Conservation (phyloP, 2,113 vertebrate genomes). For the Hyperoodon ampullatus region DNA sequence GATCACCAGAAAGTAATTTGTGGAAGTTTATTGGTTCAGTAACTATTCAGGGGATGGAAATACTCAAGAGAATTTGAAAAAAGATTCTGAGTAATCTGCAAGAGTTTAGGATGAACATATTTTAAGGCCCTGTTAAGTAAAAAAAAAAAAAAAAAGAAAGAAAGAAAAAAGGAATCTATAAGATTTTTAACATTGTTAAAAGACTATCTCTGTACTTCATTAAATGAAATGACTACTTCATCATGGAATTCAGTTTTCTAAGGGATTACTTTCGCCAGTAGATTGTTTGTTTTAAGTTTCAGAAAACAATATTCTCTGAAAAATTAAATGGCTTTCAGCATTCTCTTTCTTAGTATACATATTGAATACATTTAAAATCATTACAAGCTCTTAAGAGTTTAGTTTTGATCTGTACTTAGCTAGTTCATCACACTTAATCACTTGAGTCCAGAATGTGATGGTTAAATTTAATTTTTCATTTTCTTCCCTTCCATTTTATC, state of each 20-base stretch:
- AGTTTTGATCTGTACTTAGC: background rate
- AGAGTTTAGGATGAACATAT: background rate
- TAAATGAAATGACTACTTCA: constrained; percentile 6
- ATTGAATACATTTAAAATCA: background rate
- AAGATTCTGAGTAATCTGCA: constrained; percentile 23
- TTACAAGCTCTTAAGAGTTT: background rate
- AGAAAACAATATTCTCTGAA: constrained; percentile 36
- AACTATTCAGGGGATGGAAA: background rate
- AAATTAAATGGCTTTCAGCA: background rate
- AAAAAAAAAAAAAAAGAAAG: background rate
- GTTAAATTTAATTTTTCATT: constrained; percentile 26
- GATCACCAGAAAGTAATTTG: constrained; percentile 23
- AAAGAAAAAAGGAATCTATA: background rate
- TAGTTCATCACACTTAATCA: background rate
- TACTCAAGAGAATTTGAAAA: constrained; percentile 46
- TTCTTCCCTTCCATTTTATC: background rate
- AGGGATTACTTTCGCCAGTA: background rate
- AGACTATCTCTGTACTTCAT: background rate
- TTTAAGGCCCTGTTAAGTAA: background rate
- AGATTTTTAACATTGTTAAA: constrained; percentile 24
- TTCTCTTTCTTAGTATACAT: constrained; percentile 25
- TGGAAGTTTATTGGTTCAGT: background rate
- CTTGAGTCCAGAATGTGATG: background rate
- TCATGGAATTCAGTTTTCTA: background rate
- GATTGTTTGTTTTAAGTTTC: constrained; percentile 39